Evolutionary conservation across 2,797 vertebrate species (phyloP).

Genomic region (Sebastiscus albofasciatus): DNA sequence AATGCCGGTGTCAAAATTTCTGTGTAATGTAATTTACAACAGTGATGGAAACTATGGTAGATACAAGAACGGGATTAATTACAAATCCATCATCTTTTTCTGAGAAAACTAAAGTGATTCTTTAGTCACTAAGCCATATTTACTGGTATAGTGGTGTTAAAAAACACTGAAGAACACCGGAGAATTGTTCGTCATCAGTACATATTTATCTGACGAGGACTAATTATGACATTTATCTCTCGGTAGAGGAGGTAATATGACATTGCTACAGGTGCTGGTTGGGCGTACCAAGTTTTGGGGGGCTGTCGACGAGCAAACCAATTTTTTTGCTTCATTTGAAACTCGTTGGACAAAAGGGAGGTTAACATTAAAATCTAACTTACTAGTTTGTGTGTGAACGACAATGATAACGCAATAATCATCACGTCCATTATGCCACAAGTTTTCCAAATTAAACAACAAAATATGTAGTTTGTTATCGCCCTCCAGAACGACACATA

Average conservation of each 20-base stretch:
- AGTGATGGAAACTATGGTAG: not conserved
- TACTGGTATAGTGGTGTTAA: too few relatives aligned
- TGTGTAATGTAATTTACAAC: not conserved
- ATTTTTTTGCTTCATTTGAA: not conserved
- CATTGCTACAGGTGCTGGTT: not conserved
- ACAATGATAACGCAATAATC: too few relatives aligned
- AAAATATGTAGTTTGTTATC: too few relatives aligned
- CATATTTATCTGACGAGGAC: not conserved
- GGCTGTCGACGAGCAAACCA: not conserved
- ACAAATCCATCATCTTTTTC: not conserved
- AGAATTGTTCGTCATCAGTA: not conserved
- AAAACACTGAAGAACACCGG: not conserved
- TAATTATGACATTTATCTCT: not conserved
- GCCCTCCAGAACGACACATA: accelerated
- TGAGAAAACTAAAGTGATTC: not conserved
- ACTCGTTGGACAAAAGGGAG: not conserved
- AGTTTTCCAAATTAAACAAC: not conserved
- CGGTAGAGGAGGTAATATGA: not conserved
- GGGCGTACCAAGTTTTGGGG: not conserved
- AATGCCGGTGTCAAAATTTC: not conserved
- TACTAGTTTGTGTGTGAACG: not conserved
- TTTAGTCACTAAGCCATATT: not conserved
- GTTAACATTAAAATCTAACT: not conserved
- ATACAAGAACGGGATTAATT: not conserved
- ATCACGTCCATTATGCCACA: too few relatives aligned